phyloP scores from a whole-genome alignment of 2,888 invertebrate species.

The Drosophila hamatofila region DNA sequence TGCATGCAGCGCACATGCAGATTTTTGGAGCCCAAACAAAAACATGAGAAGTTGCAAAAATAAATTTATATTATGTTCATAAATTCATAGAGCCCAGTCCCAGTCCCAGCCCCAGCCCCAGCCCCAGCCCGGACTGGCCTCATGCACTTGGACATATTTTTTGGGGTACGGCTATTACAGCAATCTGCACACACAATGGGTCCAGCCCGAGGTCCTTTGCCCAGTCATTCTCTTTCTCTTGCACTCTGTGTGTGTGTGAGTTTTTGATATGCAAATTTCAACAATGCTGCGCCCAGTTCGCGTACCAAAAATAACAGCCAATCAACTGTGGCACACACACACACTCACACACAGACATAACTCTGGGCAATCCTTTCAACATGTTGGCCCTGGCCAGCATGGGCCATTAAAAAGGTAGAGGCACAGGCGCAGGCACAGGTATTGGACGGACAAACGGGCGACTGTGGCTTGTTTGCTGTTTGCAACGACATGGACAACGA shows the following conservation, averaged over 20 bases:
- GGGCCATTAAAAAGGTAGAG: constrained; percentile 66
- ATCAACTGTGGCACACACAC: constrained; percentile 72
- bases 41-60: constrained; percentile 82
- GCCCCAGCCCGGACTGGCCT: constrained; percentile 15
- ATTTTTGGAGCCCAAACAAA: constrained; percentile 76
- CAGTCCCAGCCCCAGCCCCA: background rate
- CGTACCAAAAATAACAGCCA: constrained; percentile 80
- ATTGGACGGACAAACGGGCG: constrained; percentile 31
- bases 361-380: constrained; percentile 79
- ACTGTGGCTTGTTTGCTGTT: constrained; percentile 77
- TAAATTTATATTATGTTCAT: constrained; percentile 85
- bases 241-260: constrained; percentile 21
- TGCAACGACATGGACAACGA: constrained; percentile 65
- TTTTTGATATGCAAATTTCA: constrained; percentile 81
- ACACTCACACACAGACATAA: constrained; percentile 54
- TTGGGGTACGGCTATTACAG: constrained; percentile 64
- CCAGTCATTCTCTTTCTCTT: background rate
- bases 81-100: constrained; percentile 78
- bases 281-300: constrained; percentile 65
- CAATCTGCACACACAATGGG: constrained; percentile 57
- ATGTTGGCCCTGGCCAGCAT: constrained; percentile 57
- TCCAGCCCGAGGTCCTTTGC: constrained; percentile 39
- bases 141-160: constrained; percentile 48
- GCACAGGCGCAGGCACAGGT: constrained; percentile 38
- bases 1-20: constrained; percentile 64